A percentile compares a stretch with the other conserved stretches of the same genome.
Evolutionary conservation across 2,888 invertebrate species (phyloP).

Genomic region (Dexiosoma caninum): DNA sequence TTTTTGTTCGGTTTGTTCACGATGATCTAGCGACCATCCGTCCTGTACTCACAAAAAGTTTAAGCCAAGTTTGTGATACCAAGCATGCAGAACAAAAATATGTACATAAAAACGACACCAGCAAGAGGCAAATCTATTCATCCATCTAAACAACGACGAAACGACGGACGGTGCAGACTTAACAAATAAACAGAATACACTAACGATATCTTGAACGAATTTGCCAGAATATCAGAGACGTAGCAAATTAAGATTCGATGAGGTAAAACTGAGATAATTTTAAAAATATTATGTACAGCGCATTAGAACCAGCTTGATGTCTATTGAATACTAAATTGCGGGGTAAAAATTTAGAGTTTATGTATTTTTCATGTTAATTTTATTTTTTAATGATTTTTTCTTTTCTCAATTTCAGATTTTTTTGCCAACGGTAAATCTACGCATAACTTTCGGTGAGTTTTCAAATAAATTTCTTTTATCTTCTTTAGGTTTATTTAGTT

Average conservation of each 20-base stretch:
- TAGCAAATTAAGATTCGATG: neutral
- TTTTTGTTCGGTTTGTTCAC: constrained; percentile 1
- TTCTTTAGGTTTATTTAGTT: too few species aligned
- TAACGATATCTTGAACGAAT: neutral
- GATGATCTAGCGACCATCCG: constrained; percentile 54
- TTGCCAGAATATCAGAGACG: neutral
- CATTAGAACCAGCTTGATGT: too few species aligned
- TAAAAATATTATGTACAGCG: too few species aligned
- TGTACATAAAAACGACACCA: constrained; percentile 30
- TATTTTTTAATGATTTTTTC: too few species aligned
- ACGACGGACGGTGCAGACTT: constrained; percentile 17
- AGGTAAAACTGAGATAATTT: neutral
- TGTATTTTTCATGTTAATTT: too few species aligned
- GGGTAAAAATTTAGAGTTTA: too few species aligned
- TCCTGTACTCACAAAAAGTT: constrained; percentile 36
- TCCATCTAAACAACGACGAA: constrained; percentile 35
- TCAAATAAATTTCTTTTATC: too few species aligned
- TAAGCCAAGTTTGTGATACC: constrained; percentile 59
- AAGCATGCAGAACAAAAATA: constrained; percentile 14
- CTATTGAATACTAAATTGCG: too few species aligned
- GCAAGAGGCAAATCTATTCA: constrained; percentile 52
- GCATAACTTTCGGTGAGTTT: too few species aligned
- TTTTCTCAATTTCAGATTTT: too few species aligned
- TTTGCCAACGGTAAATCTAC: too few species aligned
- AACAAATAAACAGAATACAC: neutral